Base-by-base conservation (phyloP, 2,888 invertebrate genomes). In the Leptinotarsa tumamoca region DNA sequence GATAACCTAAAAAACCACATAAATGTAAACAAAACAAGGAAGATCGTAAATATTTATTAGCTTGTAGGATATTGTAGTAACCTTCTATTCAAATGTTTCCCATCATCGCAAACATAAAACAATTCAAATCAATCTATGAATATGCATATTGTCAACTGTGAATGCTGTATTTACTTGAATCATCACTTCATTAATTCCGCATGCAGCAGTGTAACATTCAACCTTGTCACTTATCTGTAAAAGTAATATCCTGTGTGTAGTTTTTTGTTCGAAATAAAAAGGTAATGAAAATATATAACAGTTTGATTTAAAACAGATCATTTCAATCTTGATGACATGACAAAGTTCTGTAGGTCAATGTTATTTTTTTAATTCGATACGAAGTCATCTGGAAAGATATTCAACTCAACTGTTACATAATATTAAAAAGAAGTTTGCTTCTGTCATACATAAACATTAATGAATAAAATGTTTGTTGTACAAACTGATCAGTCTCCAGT, bases 241-340 rank as follows among this genome's bases (percentile, higher is more conserved):
- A 58, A 21, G 18, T 23, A 23, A 23, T 54, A 18, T 13, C 58
- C 14, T 23, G 58, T 58, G 43, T 43, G 10, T 21, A 58, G 21
- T 69, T 56, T 54, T 56, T 69, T 69, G 54, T 56, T 56, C 33
- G 56, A 56, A 43, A 56, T n/a, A 54, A 4, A 56, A n/a, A 54
- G 69, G 56, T 69, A 56, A 33, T 14, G 56, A 69, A 56, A 56
- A 69, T 69, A 54, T 33, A 68, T 52, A 33, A 68, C 68, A 54
- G n/a, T 15, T 54, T 18, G 5, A 18, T 54, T 54, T 4, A 1
- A 58, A 58, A 58, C 58, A 58, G 23, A 58, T 43, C 69, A 56
- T 56, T 69, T 69, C 54, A 43, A 33, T n/a, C n/a, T 21, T 33
- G 68, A 69, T 56, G 69, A 69, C 69, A 69, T 56, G 23, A 69